Percentiles rank a stretch among this genome's conserved stretches.
phyloP scores from a whole-genome alignment of 2,113 vertebrate species.

The Podilymbus podiceps region DNA sequence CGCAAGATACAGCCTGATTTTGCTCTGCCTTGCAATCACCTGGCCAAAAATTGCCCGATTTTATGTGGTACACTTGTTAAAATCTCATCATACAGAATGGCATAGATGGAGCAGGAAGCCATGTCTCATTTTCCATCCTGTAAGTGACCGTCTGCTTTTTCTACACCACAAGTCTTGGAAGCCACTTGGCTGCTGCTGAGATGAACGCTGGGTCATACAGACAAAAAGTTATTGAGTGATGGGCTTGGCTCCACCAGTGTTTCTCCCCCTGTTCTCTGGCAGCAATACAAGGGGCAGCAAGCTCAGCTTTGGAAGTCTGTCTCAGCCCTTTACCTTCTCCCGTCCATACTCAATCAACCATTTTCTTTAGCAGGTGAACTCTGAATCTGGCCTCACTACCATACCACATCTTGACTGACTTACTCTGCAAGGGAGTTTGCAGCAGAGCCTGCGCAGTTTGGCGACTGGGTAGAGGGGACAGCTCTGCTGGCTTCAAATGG shows the following conservation, averaged over 20 bases:
- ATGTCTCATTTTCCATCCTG: background rate
- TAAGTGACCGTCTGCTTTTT: background rate
- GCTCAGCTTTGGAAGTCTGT: background rate
- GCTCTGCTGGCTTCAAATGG: background rate
- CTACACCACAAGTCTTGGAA: background rate
- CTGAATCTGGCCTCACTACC: background rate
- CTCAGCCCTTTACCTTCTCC: background rate
- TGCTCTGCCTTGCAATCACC: background rate
- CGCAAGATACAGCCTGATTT: background rate
- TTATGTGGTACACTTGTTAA: background rate
- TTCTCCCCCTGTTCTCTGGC: background rate
- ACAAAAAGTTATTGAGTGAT: background rate
- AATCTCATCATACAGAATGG: background rate
- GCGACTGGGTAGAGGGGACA: background rate
- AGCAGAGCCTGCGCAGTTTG: background rate
- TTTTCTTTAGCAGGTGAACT: background rate
- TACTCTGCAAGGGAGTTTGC: background rate
- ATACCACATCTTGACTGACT: background rate
- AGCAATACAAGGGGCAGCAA: background rate
- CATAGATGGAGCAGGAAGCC: background rate
- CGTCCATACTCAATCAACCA: background rate
- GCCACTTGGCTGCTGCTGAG: background rate
- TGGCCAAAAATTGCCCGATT: background rate
- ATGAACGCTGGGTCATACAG: background rate
- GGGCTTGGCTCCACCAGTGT: background rate